phyloP scores from a whole-genome alignment of 64 coral and sea anemone genomes.

The Orbicella faveolata region DNA sequence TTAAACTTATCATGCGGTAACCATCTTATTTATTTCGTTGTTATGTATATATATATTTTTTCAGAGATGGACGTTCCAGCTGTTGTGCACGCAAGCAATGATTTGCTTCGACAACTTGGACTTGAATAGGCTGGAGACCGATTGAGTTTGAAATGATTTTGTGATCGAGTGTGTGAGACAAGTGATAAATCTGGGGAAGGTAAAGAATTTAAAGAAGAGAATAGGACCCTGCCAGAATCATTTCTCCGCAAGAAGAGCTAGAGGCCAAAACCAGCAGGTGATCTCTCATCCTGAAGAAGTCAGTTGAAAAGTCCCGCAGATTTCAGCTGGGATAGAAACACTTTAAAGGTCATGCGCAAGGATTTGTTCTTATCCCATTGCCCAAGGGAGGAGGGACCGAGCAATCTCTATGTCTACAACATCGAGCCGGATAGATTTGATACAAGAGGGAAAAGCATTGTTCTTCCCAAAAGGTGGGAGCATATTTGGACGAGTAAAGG shows the following conservation, averaged over 20 bases:
- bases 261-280: not conserved
- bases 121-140: too few species aligned
- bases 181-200: constrained; percentile 7
- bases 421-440: constrained; percentile 11
- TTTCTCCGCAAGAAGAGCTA: constrained; percentile 28
- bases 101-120: too few species aligned
- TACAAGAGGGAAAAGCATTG: not conserved
- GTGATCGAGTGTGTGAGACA: not conserved
- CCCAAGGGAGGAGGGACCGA: constrained; percentile 67
- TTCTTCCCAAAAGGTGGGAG: constrained; percentile 53
- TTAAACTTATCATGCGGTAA: too few species aligned
- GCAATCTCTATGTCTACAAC: constrained; percentile 11
- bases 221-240: constrained; percentile 23
- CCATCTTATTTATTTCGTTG: too few species aligned
- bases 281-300: not conserved
- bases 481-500: constrained; percentile 32
- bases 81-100: too few species aligned
- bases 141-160: too few species aligned
- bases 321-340: constrained; percentile 66
- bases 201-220: constrained; percentile 6
- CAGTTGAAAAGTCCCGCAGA: constrained; percentile 46
- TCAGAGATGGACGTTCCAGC: too few species aligned
- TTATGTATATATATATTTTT: too few species aligned
- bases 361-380: constrained; percentile 47
- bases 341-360: constrained; percentile 31